These are phyloP conservation scores for Clanis bilineata DNA, from an alignment of 2,888 invertebrate genomes.

Conservation along the genomic window DNA sequence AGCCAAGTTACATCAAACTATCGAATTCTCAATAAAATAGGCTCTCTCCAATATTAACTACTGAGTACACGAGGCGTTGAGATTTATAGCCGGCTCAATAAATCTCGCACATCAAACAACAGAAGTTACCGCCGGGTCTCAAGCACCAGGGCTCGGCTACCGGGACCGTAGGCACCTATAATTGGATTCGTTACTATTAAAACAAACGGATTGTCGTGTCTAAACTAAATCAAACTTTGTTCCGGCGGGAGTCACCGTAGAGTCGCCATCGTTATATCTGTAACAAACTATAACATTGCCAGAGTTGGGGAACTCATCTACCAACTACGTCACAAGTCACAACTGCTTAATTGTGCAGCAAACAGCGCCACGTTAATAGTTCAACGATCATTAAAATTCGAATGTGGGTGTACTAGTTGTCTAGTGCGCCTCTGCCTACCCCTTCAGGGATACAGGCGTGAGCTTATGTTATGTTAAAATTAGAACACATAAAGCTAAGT, in stretches of 20 bases:
- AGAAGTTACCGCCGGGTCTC: slow-evolving; percentile 14
- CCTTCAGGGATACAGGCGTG: too few relatives aligned
- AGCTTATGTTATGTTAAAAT: too few relatives aligned
- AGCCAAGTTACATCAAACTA: neutral
- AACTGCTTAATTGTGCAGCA: slow-evolving; percentile 36
- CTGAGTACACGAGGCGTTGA: neutral
- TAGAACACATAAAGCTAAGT: slow-evolving; percentile 19
- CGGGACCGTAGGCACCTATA: slow-evolving; percentile 40
- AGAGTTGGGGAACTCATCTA: slow-evolving; percentile 33
- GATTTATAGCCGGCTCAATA: slow-evolving; percentile 25
- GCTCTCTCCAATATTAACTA: neutral
- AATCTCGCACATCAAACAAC: slow-evolving; percentile 35
- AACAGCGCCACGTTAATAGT: slow-evolving; percentile 34
- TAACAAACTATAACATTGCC: slow-evolving; percentile 58
- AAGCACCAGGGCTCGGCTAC: slow-evolving; percentile 7
- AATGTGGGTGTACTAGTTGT: too few relatives aligned
- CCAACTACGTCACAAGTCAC: slow-evolving; percentile 35
- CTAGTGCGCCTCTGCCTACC: too few relatives aligned
- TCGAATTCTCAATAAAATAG: neutral
- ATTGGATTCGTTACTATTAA: slow-evolving; percentile 64
- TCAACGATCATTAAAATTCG: slow-evolving; percentile 36
- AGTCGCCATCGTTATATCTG: slow-evolving; percentile 52
- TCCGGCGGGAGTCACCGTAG: slow-evolving; percentile 59
- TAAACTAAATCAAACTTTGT: slow-evolving; percentile 78
- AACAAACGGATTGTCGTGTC: slow-evolving; percentile 68